Evolutionary conservation across 2,888 invertebrate species (phyloP).

Genomic region (Antheraea assamensis): DNA sequence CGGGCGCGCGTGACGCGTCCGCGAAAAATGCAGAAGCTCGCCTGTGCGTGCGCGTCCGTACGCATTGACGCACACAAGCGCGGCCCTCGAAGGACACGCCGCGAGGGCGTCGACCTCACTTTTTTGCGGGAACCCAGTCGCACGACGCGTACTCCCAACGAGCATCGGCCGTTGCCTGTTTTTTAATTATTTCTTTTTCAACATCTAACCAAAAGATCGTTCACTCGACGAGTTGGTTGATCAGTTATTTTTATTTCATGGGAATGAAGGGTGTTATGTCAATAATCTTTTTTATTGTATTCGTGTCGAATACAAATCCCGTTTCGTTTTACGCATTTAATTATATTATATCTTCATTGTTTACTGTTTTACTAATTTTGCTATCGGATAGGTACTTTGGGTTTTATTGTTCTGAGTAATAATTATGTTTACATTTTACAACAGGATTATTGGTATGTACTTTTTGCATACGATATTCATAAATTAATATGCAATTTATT

Average conservation of each 20-base stretch:
- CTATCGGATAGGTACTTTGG: conserved; percentile 27
- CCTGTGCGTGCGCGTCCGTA: conserved; percentile 5
- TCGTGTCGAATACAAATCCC: conserved; percentile 28
- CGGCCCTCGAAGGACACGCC: conserved; percentile 72
- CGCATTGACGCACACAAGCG: conserved; percentile 52
- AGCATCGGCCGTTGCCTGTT: conserved; percentile 70
- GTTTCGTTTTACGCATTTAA: conserved; percentile 48
- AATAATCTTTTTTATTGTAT: conserved; percentile 46
- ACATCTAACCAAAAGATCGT: conserved; percentile 57
- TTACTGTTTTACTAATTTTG: conserved; percentile 21
- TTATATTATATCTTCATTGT: conserved; percentile 34
- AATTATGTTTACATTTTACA: conserved; percentile 23
- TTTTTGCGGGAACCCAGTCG: conserved; percentile 76
- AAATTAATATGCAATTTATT: neutral
- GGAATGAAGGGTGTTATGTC: conserved; percentile 70
- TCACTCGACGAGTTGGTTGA: conserved; percentile 58
- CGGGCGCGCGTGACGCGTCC: conserved; percentile 41
- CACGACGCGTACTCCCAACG: conserved; percentile 66
- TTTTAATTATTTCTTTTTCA: conserved; percentile 46
- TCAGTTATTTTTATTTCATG: conserved; percentile 59
- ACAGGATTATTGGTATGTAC: neutral
- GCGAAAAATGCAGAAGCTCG: conserved; percentile 5
- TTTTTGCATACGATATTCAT: neutral
- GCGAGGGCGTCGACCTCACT: conserved; percentile 73
- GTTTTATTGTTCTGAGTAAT: conserved; percentile 23